Evolutionary conservation across 2,888 invertebrate genomes (phyloP).

Genomic region (Bombylius discolor): DNA sequence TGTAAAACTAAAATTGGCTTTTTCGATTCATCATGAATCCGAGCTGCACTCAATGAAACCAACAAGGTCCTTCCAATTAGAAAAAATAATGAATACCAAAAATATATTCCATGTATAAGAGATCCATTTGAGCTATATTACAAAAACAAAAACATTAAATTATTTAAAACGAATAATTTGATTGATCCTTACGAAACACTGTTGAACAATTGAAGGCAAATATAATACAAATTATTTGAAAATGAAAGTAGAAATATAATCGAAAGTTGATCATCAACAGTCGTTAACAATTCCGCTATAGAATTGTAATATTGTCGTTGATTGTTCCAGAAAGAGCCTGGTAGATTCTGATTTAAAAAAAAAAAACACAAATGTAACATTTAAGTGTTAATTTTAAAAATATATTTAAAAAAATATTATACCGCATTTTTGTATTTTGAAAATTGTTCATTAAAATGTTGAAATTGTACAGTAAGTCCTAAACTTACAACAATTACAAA

Average conservation of each 20-base stretch:
- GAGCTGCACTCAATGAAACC: conserved; percentile 38
- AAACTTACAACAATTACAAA: conserved; percentile 52
- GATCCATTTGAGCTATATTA: conserved; percentile 28
- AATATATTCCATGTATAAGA: conserved; percentile 34
- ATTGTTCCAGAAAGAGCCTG: conserved; percentile 49
- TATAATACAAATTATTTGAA: conserved; percentile 53
- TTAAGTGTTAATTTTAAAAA: background rate
- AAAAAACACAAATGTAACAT: background rate
- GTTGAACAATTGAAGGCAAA: conserved; percentile 53
- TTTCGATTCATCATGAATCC: conserved; percentile 39
- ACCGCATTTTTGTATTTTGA: conserved; percentile 14
- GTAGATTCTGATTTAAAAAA: conserved; percentile 38
- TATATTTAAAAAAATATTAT: background rate
- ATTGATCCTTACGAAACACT: conserved; percentile 45
- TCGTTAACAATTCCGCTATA: conserved; percentile 43
- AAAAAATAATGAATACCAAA: conserved; percentile 39
- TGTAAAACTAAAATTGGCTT: conserved; percentile 37
- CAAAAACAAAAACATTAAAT: no score
- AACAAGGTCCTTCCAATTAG: conserved; percentile 36
- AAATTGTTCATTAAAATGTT: conserved; percentile 38
- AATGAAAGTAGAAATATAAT: conserved; percentile 49
- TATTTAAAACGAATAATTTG: background rate
- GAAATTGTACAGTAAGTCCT: conserved; percentile 47
- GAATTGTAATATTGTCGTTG: conserved; percentile 49
- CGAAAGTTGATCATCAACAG: conserved; percentile 44